A percentile compares a stretch with the other conserved stretches of the same genome.
These are phyloP conservation scores for Chiroxiphia lanceolata DNA, from an alignment of 2,797 vertebrate genomes.

Conservation along the genomic window DNA sequence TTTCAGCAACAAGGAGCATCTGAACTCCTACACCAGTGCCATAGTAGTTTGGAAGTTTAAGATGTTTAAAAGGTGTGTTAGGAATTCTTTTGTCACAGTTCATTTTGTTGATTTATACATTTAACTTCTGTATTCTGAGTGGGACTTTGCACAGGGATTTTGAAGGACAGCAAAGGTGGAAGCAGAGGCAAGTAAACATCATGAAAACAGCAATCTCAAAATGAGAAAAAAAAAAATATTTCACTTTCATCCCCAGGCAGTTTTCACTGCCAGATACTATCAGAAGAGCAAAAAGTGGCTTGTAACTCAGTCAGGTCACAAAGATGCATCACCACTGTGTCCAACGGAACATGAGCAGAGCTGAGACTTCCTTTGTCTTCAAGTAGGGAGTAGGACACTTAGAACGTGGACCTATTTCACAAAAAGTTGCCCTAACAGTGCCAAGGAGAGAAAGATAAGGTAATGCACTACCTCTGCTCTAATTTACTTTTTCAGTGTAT, in stretches of 20 bases:
- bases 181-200: background rate
- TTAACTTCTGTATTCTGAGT: background rate
- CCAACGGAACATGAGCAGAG: background rate
- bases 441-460: background rate
- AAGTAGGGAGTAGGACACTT: background rate
- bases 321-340: rapidly evolving
- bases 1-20: background rate
- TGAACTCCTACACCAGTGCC: background rate
- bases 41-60: background rate
- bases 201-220: background rate
- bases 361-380: background rate
- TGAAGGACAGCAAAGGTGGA: background rate
- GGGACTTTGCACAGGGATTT: background rate
- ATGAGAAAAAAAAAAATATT: background rate
- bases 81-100: background rate
- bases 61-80: background rate
- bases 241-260: background rate
- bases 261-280: background rate
- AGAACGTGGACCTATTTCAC: background rate
- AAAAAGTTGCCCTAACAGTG: background rate
- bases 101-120: background rate
- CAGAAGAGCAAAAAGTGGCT: background rate
- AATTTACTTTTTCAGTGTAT: background rate
- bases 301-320: background rate
- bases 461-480: background rate